phyloP scores from a whole-genome alignment of 2,888 invertebrate species.

The Catocala nupta region DNA sequence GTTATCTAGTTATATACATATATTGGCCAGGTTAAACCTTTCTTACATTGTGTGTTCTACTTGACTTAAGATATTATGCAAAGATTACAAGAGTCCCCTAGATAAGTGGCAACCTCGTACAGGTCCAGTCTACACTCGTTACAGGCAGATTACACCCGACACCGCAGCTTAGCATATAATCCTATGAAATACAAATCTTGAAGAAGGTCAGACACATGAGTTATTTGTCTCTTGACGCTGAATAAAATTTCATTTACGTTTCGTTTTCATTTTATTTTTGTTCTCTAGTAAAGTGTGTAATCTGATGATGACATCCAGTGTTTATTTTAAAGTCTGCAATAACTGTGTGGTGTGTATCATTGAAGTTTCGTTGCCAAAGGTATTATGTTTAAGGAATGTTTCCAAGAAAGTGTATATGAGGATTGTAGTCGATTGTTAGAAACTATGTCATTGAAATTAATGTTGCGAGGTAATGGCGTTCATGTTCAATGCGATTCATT shows the following conservation, averaged over 20 bases:
- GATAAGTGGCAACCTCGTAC: background rate
- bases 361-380: no score
- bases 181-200: slow-evolving; percentile 15
- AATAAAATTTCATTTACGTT: slow-evolving; percentile 19
- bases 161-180: slow-evolving; percentile 13
- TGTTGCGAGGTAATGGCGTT: no score
- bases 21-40: no score
- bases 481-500: no score
- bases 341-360: no score
- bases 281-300: background rate
- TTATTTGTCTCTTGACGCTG: slow-evolving; percentile 11
- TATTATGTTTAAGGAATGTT: no score
- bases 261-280: slow-evolving; percentile 1
- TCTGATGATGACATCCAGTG: background rate
- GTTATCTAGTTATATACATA: no score
- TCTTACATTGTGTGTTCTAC: background rate
- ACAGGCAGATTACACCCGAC: slow-evolving; percentile 2
- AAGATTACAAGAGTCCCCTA: background rate
- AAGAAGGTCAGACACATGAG: slow-evolving; percentile 20
- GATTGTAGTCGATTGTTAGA: no score
- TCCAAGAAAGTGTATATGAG: no score
- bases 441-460: no score
- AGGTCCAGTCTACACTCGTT: slow-evolving; percentile 6
- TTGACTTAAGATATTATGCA: background rate
- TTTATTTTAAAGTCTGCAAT: no score